A percentile compares a stretch with the other conserved stretches of the same genome.
Evolutionary conservation across 2,113 vertebrate species (phyloP).

Genomic region (Petroica traversi): DNA sequence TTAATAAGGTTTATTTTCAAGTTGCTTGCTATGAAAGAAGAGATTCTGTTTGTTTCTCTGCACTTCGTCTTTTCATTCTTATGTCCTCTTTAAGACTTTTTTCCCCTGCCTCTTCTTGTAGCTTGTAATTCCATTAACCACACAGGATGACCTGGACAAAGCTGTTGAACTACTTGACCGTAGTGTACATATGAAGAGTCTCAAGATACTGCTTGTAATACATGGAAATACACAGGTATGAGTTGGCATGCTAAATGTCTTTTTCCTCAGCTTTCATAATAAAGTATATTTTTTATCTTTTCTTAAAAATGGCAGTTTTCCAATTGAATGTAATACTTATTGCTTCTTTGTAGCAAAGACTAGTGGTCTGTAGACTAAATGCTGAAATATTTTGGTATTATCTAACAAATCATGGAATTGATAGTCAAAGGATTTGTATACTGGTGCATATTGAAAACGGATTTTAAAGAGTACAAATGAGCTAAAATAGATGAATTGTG

Average conservation of each 20-base stretch:
- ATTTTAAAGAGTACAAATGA: neutral
- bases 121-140: constrained; percentile 95
- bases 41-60: neutral
- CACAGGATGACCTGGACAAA: constrained; percentile 97
- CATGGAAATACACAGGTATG: constrained; percentile 87
- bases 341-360: neutral
- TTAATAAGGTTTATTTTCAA: neutral
- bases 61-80: neutral
- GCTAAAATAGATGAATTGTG: neutral
- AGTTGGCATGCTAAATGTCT: neutral
- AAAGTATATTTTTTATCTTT: neutral
- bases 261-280: neutral
- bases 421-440: neutral
- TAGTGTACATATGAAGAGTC: constrained; percentile 97
- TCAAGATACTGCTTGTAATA: constrained; percentile 93
- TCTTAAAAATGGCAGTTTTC: neutral
- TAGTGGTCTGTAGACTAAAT: neutral
- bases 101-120: neutral
- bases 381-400: neutral
- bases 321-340: neutral
- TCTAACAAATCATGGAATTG: neutral
- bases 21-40: neutral
- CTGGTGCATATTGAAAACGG: neutral
- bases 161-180: constrained; percentile 95
- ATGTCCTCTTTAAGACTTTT: neutral